A percentile compares a stretch with the other conserved stretches of the same genome.
These are phyloP conservation scores for Trinectes maculatus DNA, from an alignment of 2,113 vertebrate genomes.

Conservation along the genomic window DNA sequence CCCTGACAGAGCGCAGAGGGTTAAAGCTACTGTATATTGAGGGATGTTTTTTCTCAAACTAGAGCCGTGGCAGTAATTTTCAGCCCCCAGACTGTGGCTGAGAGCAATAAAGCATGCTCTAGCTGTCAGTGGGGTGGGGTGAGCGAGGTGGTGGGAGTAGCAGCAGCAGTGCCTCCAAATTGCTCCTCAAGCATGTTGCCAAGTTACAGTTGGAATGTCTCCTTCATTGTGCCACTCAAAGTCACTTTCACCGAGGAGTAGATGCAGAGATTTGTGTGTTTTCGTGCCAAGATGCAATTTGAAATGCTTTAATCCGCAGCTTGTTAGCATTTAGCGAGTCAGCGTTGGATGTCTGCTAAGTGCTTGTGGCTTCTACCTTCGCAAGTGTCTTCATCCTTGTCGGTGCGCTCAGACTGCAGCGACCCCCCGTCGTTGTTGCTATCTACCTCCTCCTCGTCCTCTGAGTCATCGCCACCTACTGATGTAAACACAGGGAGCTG, in stretches of 20 bases:
- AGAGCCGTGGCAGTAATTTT: conserved; percentile 46
- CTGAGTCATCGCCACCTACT: conserved; percentile 84
- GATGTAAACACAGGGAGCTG: conserved; percentile 32
- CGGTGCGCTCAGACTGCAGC: conserved; percentile 87
- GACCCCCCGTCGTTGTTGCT: conserved; percentile 86
- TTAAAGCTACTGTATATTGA: conserved; percentile 52
- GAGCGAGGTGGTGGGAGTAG: conserved; percentile 52
- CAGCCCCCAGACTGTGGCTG: conserved; percentile 44
- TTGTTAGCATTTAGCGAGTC: conserved; percentile 34
- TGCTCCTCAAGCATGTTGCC: conserved; percentile 77
- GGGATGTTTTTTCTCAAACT: conserved; percentile 49
- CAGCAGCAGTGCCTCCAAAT: conserved; percentile 68
- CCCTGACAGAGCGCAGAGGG: conserved; percentile 1
- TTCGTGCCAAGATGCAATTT: conserved; percentile 37
- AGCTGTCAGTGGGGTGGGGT: conserved; percentile 54
- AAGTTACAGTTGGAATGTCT: conserved; percentile 78
- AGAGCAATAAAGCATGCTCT: conserved; percentile 68
- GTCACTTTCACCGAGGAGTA: conserved; percentile 60
- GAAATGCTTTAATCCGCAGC: conserved; percentile 26
- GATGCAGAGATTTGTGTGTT: conserved; percentile 40
- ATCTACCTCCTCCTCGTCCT: conserved; percentile 84
- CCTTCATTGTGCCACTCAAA: conserved; percentile 65
- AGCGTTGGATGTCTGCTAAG: conserved; percentile 11
- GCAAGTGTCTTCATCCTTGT: conserved; percentile 89
- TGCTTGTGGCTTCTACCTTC: conserved; percentile 83